Evolutionary conservation across 2,888 invertebrate genomes (phyloP).

Genomic region (Argyresthia goedartella): DNA sequence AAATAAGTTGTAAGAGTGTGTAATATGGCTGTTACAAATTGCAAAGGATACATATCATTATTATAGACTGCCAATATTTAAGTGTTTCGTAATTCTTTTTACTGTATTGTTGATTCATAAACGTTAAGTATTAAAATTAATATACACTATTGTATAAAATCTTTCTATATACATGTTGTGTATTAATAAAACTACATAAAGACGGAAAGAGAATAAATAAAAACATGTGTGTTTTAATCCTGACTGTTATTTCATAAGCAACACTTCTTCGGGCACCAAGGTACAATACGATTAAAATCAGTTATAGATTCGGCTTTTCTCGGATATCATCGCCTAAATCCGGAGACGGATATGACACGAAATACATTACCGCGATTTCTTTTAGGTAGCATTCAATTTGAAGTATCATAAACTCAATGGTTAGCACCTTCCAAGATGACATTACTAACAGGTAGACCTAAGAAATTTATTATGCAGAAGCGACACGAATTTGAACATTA

Average conservation of each 20-base stretch:
- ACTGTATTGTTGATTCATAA: conserved; percentile 63
- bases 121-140: conserved; percentile 45
- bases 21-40: conserved; percentile 58
- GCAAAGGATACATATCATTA: conserved; percentile 70
- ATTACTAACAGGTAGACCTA: too few relatives aligned
- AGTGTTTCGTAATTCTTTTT: conserved; percentile 63
- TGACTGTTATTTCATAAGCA: conserved; percentile 10
- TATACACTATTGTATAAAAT: conserved; percentile 71
- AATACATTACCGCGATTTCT: too few relatives aligned
- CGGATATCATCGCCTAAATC: too few relatives aligned
- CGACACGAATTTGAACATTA: too few relatives aligned
- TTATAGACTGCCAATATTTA: conserved; percentile 65
- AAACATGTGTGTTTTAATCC: conserved; percentile 43
- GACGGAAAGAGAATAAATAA: conserved; percentile 44
- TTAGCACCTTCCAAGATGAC: too few relatives aligned
- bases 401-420: too few relatives aligned
- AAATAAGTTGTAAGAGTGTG: background rate
- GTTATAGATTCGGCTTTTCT: too few relatives aligned
- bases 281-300: too few relatives aligned
- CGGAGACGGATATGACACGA: too few relatives aligned
- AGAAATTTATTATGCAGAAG: too few relatives aligned
- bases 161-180: conserved; percentile 72
- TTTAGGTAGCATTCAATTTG: too few relatives aligned
- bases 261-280: too few relatives aligned
- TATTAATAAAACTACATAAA: conserved; percentile 58